Evolutionary conservation across 2,113 vertebrate species (phyloP).

Genomic region (Corythornis cristatus): DNA sequence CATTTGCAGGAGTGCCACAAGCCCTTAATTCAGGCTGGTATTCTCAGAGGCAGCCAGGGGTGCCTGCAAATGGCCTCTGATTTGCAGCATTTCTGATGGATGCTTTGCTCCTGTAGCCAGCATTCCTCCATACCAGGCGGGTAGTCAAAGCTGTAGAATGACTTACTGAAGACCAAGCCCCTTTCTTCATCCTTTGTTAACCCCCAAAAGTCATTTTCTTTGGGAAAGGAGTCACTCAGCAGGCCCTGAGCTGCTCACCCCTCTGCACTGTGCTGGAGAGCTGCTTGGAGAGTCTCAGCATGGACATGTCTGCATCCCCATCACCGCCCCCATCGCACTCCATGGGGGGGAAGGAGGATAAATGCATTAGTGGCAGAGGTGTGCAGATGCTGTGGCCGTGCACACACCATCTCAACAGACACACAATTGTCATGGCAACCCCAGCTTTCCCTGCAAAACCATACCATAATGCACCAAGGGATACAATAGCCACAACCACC

Average conservation of each 20-base stretch:
- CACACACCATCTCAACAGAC: rapidly evolving
- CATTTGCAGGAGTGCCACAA: not conserved
- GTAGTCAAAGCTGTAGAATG: not conserved
- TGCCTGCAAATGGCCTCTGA: not conserved
- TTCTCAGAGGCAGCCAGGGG: not conserved
- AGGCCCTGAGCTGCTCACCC: not conserved
- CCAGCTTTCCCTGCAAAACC: not conserved
- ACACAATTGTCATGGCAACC: constrained; percentile 42
- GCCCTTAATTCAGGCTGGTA: not conserved
- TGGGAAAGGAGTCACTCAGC: not conserved
- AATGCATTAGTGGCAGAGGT: not conserved
- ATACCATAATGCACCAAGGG: not conserved
- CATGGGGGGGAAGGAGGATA: not conserved
- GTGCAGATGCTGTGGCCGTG: not conserved
- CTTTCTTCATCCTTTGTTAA: not conserved
- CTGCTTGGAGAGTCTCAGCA: not conserved
- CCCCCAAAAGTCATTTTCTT: not conserved
- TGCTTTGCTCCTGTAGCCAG: not conserved
- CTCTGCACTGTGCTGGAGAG: not conserved
- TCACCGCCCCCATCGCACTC: not conserved
- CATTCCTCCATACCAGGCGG: not conserved
- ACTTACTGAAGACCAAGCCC: not conserved
- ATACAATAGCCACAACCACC: not conserved
- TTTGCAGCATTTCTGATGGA: not conserved
- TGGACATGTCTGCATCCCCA: not conserved